These are phyloP conservation scores for Parnassius apollo DNA, from an alignment of 2,888 invertebrate genomes.

Conservation along the genomic window DNA sequence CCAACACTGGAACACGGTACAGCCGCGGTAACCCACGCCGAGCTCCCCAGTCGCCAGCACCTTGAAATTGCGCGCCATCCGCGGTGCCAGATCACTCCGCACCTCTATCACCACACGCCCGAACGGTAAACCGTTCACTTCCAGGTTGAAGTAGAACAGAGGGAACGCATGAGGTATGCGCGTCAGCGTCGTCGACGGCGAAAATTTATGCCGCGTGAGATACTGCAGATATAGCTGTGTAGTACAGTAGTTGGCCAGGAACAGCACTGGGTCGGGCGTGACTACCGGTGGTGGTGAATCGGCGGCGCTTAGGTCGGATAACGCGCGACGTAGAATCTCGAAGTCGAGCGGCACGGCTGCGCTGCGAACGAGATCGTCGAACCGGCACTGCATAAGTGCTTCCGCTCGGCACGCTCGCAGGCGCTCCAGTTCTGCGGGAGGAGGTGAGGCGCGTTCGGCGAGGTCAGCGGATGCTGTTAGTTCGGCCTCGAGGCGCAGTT, in stretches of 20 bases:
- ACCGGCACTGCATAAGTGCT: neutral
- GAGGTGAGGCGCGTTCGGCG: neutral
- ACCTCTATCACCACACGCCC: constrained; percentile 90
- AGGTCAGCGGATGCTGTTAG: constrained; percentile 51
- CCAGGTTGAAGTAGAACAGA: constrained; percentile 88
- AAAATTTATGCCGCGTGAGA: neutral
- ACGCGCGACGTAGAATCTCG: neutral
- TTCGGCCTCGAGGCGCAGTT: constrained; percentile 88
- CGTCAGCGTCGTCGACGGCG: neutral
- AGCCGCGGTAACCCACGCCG: constrained; percentile 89
- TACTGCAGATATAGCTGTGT: constrained; percentile 66
- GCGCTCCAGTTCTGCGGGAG: neutral
- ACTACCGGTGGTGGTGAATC: neutral
- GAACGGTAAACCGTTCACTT: constrained; percentile 85
- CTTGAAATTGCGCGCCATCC: constrained; percentile 90
- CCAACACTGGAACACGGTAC: constrained; percentile 91
- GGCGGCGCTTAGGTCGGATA: neutral
- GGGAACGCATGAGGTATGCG: constrained; percentile 52
- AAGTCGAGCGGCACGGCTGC: neutral
- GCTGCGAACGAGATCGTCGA: neutral
- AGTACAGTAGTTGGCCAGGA: constrained; percentile 89
- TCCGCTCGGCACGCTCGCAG: neutral
- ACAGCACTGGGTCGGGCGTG: constrained; percentile 50
- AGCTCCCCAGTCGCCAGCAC: constrained; percentile 86
- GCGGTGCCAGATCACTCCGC: constrained; percentile 88